Conservation (phyloP, 1,140 invertebrate genomes). For the Drosophila lacteicornis region DNA sequence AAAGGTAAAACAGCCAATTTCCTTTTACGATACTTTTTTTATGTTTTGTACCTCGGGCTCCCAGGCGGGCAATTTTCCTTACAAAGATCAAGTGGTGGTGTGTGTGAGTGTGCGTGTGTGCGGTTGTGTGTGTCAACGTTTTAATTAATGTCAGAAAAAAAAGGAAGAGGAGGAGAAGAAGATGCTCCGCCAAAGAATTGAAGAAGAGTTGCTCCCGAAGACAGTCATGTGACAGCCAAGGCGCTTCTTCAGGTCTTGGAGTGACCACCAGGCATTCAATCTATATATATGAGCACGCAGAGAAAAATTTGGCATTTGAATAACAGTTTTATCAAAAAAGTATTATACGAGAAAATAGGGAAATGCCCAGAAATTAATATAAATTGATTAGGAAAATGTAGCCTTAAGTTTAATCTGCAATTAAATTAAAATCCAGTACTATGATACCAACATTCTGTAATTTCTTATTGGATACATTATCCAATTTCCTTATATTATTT, state of each 20-base stretch:
- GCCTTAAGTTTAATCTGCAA: not conserved
- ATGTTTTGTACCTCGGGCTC: constrained; percentile 23
- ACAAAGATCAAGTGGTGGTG: constrained; percentile 37
- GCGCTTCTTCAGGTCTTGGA: constrained; percentile 27
- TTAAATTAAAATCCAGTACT: not conserved
- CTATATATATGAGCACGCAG: not conserved
- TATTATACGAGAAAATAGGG: not conserved
- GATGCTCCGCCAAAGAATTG: not conserved
- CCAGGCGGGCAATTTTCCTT: constrained; percentile 73
- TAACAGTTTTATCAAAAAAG: not conserved
- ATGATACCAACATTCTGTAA: not conserved
- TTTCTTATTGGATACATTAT: not conserved
- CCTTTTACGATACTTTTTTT: constrained; percentile 42
- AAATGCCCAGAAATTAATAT: accelerated
- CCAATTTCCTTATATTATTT: not conserved
- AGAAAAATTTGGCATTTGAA: not conserved
- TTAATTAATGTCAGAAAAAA: constrained; percentile 57
- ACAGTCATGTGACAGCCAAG: constrained; percentile 49
- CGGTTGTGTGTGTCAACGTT: constrained; percentile 42
- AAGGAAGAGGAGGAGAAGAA: not conserved
- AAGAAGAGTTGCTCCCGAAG: constrained; percentile 43
- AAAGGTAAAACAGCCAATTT: constrained; percentile 69
- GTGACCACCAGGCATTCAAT: constrained; percentile 33
- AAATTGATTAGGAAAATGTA: not conserved
- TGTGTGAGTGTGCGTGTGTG: constrained; percentile 1